Conservation (phyloP, 2,797 vertebrate species). For the Eulemur coronatus region DNA sequence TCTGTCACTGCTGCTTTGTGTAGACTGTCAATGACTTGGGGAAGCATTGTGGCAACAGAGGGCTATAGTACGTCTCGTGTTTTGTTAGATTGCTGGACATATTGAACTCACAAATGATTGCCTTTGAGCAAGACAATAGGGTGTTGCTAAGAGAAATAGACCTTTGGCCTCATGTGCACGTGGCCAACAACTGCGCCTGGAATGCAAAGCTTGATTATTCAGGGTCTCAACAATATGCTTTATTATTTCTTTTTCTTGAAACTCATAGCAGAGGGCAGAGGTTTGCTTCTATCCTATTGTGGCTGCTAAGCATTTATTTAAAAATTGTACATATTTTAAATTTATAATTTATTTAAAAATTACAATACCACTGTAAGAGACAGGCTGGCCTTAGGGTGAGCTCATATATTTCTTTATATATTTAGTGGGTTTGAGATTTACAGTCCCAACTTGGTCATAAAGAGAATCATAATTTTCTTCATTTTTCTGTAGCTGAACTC, state of each 20-base stretch:
- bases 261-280: not conserved
- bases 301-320: not conserved
- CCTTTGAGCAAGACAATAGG: not conserved
- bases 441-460: not conserved
- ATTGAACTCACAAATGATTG: not conserved
- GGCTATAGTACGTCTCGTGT: not conserved
- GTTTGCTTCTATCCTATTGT: not conserved
- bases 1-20: conserved; percentile 58
- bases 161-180: not conserved
- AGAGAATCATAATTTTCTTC: not conserved
- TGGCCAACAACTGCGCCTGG: too few species aligned
- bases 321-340: not conserved
- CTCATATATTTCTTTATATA: not conserved
- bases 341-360: not conserved
- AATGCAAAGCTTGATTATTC: not conserved
- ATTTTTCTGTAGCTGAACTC: not conserved
- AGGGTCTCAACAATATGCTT: not conserved
- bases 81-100: not conserved
- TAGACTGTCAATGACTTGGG: conserved; percentile 55
- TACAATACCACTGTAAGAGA: not conserved
- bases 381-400: not conserved
- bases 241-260: not conserved
- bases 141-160: not conserved
- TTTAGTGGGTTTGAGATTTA: not conserved
- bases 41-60: not conserved